Conservation (phyloP, 2,888 invertebrate genomes). For the Lithophane leautieri region DNA sequence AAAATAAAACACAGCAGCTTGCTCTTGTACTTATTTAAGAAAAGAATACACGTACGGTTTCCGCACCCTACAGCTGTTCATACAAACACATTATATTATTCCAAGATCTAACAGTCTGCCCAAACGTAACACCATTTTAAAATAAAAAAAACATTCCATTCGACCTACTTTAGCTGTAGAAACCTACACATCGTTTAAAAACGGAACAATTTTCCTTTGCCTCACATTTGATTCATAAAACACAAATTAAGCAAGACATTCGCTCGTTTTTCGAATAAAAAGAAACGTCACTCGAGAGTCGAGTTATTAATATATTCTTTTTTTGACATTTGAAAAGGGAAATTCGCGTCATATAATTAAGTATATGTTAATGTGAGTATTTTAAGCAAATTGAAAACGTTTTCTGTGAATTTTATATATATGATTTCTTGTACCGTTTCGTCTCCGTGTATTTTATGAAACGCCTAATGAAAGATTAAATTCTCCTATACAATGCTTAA, state of each 20-base stretch:
- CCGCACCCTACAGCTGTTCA: background rate
- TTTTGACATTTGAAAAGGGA: slow-evolving; percentile 25
- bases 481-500: background rate
- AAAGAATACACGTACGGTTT: background rate
- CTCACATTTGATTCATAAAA: slow-evolving; percentile 30
- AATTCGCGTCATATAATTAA: slow-evolving; percentile 26
- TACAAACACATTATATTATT: slow-evolving; percentile 2
- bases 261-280: slow-evolving; percentile 30
- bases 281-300: slow-evolving; percentile 3
- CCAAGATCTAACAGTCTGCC: background rate
- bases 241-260: slow-evolving; percentile 26
- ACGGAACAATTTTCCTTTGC: slow-evolving; percentile 19
- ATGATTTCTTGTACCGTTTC: background rate
- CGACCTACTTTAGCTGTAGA: slow-evolving; percentile 33
- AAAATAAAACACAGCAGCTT: background rate
- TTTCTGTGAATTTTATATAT: slow-evolving; percentile 3
- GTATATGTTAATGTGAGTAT: slow-evolving; percentile 7
- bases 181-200: slow-evolving; percentile 17
- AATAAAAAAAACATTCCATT: slow-evolving; percentile 14
- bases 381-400: slow-evolving; percentile 21
- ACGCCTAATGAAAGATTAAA: background rate
- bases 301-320: background rate
- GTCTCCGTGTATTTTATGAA: background rate
- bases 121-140: slow-evolving; percentile 2
- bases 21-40: background rate